phyloP scores from a whole-genome alignment of 1,140 invertebrate genomes.

The Cataglyphis hispanica region DNA sequence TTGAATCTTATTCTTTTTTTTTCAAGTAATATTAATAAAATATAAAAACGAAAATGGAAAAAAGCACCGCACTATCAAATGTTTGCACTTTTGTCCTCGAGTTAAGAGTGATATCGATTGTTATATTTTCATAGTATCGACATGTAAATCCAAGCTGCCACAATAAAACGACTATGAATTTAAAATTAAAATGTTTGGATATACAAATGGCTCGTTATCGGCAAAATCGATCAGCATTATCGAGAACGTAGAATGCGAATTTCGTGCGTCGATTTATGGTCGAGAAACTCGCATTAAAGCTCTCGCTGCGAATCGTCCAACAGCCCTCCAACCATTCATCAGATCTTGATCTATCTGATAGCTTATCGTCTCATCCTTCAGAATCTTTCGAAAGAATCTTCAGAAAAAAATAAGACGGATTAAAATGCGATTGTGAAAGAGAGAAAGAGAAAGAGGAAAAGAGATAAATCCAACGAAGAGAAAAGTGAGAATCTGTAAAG shows the following conservation, averaged over 20 bases:
- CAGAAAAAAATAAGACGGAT: constrained; percentile 38
- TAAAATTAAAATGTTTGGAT: constrained; percentile 40
- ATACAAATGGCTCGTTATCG: constrained; percentile 36
- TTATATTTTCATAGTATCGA: neutral
- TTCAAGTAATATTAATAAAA: constrained; percentile 5
- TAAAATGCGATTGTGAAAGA: neutral
- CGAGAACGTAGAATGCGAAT: neutral
- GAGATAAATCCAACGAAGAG: neutral
- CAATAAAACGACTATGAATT: constrained; percentile 5
- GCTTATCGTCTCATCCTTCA: neutral
- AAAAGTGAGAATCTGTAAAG: neutral
- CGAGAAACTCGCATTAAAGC: neutral
- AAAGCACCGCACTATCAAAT: neutral
- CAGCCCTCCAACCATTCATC: neutral
- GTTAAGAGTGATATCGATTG: neutral
- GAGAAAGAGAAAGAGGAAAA: neutral
- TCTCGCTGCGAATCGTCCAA: neutral
- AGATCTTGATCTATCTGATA: neutral
- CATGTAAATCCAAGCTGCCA: neutral
- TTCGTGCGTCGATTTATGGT: constrained; percentile 12
- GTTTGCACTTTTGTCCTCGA: neutral
- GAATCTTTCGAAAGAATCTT: constrained; percentile 19
- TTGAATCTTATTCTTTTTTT: neutral
- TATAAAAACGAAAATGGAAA: neutral
- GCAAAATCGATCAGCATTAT: neutral